Evolutionary conservation across 2,888 invertebrate genomes (phyloP), one percentile per base, ranked within the genome.

Genomic region (Sarcophaga subvicina): DNA sequence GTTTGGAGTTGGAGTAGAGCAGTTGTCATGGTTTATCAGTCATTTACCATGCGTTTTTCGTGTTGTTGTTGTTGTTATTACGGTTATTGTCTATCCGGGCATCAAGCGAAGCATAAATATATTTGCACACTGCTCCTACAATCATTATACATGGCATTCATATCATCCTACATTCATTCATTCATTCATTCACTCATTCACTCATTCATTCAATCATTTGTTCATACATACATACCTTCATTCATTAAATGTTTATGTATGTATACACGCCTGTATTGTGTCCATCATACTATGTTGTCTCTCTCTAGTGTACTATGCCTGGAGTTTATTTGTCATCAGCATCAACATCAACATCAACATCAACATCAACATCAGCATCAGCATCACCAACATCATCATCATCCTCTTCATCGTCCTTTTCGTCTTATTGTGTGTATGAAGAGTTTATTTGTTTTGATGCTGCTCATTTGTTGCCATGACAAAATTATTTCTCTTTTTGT

Each of bases 21-120:
- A 49, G 80, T 84, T 87, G 87, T 83, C 83, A 87, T 87, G 87
- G 83, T 79, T 84, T 87, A 87, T 87, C 87, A 87, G 87, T 81
- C 70, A 73, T 81, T 87, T 81, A 47, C 75, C 87, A 87, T 87
- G 79, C 81, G 80, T 75, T 60, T 17, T 14, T 37, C 37, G 0
- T 37, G 54, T 37, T 5, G 14, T 25, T 67, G 63, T 62, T 47
- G n/a, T 59, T 59, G 45, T 75, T 82, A n/a, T 69, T 75, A 45
- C 75, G 67, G 10, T 67, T 77, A 47, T 47, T 69, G 59, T 25
- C 14, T 20, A 71, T 25, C 20, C 59, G 49, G 47, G 14, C 59
- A 59, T 72, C n/a, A 69, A 20, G 25, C n/a, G 59, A 59, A 59
- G n/a, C 17, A n/a, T 59, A 59, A n/a, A 59, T 59, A 10, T 37